Evolutionary conservation across 2,797 vertebrate species (phyloP), one percentile per base, ranked within the genome.

Genomic region (Luscinia megarhynchos): DNA sequence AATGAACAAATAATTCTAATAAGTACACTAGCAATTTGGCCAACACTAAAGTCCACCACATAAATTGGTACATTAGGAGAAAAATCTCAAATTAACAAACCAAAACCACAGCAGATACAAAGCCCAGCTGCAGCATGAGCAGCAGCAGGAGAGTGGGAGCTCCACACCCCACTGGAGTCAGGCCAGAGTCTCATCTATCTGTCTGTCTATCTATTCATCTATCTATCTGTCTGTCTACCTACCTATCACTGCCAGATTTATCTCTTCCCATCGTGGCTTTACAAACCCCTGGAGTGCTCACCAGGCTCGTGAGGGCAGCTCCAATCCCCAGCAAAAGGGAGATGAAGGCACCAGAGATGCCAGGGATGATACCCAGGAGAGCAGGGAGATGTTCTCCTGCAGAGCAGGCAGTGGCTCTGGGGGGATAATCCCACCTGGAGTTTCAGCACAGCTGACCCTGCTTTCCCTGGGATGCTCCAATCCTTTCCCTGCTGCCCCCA

Each of bases 61-160:
- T 12, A 53, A 53, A 53, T 30, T 30, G 51, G 51, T 8, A 53
- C 29, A 53, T 30, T 19, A 30, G 29, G 29, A 12, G 29, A 30
- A 53, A 53, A 30, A 30, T 53, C 51, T 30, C 51, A 30, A 53
- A 53, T 19, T 53, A 53, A 30, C 29, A 12, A 53, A 53, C 51
- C 29, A 19, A 30, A 53, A 53, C 17, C 51, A 30, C 6, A 18
- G 2, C 17, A 53, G 90, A 26, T 23, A 51, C 10, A 8, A 43
- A 66, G 21, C 55, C 19, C 5, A 12, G 61, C 27, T 38, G 78
- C 89, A 83, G 34, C 7, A 3, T 6, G 63, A 90, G 41, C 62
- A 79, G 88, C 86, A 96, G 93, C 77, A 91, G 88, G 50, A 11
- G 16, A 87, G 91, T 58, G 84, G 91, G 84, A 92, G 93, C 72